These are phyloP conservation scores for Chrysochloris asiatica DNA, from an alignment of 2,113 vertebrate species.

Conservation along the genomic window DNA sequence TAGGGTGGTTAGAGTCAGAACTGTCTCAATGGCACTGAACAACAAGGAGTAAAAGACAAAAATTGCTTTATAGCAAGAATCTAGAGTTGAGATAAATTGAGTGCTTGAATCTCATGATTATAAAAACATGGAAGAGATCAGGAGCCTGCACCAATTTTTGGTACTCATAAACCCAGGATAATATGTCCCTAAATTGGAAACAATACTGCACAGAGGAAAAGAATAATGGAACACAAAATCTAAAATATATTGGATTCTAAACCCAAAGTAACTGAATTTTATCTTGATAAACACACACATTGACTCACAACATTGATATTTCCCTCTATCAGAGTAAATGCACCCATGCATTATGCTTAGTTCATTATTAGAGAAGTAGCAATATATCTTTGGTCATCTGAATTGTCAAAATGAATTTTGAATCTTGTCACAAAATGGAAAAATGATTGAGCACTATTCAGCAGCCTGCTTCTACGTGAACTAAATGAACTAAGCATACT, in stretches of 20 bases:
- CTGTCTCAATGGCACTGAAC: too few species aligned
- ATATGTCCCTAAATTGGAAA: accelerated
- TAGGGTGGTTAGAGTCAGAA: too few species aligned
- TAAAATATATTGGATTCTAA: not conserved
- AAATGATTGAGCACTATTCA: not conserved
- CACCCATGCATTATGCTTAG: not conserved
- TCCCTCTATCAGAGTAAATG: not conserved
- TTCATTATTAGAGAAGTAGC: not conserved
- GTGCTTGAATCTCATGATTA: not conserved
- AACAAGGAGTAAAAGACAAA: not conserved
- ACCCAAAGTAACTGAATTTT: not conserved
- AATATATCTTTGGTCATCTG: not conserved
- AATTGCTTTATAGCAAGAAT: not conserved
- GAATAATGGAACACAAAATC: not conserved
- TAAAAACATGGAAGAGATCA: not conserved
- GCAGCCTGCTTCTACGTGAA: not conserved
- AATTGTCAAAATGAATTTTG: not conserved
- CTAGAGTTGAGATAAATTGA: not conserved
- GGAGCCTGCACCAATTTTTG: too few species aligned
- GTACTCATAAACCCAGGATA: not conserved
- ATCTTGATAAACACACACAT: not conserved
- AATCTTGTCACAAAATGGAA: not conserved
- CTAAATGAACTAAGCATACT: too few species aligned
- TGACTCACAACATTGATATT: not conserved
- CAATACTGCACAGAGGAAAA: not conserved